A percentile compares a stretch with the other conserved stretches of the same genome.
Evolutionary conservation across 2,888 invertebrate genomes (phyloP).

Genomic region (Gastrophysa polygoni): DNA sequence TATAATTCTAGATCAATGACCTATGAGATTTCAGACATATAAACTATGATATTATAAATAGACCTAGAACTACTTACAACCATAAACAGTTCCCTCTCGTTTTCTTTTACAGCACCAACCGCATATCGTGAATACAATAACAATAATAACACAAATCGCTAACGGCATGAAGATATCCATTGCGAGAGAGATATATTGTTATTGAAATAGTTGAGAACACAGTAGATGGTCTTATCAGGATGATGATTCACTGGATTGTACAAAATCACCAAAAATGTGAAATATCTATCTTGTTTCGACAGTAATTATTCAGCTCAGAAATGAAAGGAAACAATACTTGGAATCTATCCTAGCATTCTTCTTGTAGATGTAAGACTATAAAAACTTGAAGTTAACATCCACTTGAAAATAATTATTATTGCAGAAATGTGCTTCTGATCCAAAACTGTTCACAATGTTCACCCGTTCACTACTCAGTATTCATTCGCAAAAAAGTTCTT

Average conservation of each 20-base stretch:
- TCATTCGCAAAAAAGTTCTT: no score
- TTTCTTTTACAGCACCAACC: conserved; percentile 49
- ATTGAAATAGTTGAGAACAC: neutral
- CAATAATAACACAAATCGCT: conserved; percentile 42
- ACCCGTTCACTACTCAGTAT: no score
- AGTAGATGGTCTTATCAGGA: neutral
- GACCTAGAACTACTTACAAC: conserved; percentile 39
- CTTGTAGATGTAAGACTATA: no score
- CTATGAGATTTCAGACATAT: neutral
- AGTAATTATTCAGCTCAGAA: no score
- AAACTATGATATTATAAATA: neutral
- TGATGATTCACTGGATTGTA: neutral
- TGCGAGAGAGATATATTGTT: neutral
- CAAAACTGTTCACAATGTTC: no score
- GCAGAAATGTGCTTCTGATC: no score
- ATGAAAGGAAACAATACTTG: no score
- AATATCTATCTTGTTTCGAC: no score
- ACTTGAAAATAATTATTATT: no score
- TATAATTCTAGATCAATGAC: neutral
- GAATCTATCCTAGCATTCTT: no score
- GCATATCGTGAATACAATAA: conserved; percentile 46
- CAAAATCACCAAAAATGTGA: no score
- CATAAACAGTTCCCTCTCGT: conserved; percentile 47
- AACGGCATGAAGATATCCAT: conserved; percentile 47
- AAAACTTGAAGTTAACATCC: no score